Conservation (phyloP, 2,113 vertebrate species). For the Brienomyrus brachyistius region DNA sequence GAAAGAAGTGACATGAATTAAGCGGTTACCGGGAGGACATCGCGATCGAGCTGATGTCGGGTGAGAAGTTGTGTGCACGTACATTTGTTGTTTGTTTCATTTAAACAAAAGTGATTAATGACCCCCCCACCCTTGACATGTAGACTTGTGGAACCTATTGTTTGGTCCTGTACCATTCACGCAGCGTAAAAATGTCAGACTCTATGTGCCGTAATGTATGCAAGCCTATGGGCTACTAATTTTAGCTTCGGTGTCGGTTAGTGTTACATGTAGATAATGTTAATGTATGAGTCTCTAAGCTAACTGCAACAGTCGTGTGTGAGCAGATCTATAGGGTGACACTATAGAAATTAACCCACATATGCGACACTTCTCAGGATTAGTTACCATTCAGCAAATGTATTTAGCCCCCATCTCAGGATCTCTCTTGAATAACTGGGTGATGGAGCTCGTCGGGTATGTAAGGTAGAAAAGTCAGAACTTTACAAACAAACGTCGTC, state of each 20-base stretch:
- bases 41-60: conserved; percentile 28
- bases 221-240: background rate
- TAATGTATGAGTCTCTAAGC: background rate
- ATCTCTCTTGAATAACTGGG: background rate
- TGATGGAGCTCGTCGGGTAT: background rate
- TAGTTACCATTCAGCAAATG: background rate
- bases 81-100: background rate
- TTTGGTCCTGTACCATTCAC: background rate
- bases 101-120: background rate
- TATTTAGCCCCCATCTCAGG: background rate
- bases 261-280: background rate
- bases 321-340: background rate
- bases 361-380: background rate
- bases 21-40: conserved; percentile 29
- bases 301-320: background rate
- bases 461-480: background rate
- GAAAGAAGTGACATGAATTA: conserved; percentile 10
- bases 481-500: background rate
- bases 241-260: background rate
- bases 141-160: background rate
- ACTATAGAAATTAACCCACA: background rate
- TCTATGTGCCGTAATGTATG: background rate
- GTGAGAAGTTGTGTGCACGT: background rate
- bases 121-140: background rate
- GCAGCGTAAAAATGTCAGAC: background rate